A percentile compares a stretch with the other conserved stretches of the same genome.
Conservation (phyloP, 2,888 invertebrate genomes). For the Epiblema foenella region DNA sequence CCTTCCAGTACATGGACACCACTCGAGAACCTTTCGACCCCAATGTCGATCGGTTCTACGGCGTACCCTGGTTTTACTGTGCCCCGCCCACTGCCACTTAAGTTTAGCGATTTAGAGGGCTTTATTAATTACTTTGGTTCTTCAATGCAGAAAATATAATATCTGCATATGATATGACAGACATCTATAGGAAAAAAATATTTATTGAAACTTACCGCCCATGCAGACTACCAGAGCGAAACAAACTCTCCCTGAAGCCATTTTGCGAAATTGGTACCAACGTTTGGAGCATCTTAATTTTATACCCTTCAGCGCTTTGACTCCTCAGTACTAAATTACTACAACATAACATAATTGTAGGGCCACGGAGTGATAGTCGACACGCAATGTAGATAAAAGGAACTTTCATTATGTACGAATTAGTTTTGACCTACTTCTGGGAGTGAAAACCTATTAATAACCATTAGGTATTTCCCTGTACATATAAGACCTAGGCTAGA, state of each 20-base stretch:
- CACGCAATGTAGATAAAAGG: slow-evolving; percentile 47
- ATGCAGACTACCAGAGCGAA: slow-evolving; percentile 22
- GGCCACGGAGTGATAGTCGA: slow-evolving; percentile 46
- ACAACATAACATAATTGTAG: slow-evolving; percentile 34
- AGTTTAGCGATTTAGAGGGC: no score
- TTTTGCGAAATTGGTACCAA: slow-evolving; percentile 19
- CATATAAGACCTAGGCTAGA: no score
- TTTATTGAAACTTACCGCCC: slow-evolving; percentile 19
- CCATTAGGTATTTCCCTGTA: no score
- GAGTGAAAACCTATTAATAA: no score
- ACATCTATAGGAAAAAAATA: background rate
- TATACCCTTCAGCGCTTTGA: slow-evolving; percentile 23
- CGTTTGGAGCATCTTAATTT: slow-evolving; percentile 1
- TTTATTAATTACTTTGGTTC: no score
- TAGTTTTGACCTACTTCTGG: slow-evolving; percentile 5
- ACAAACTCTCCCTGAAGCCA: slow-evolving; percentile 32
- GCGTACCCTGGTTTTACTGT: no score
- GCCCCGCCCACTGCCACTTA: no score
- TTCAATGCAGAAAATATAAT: no score
- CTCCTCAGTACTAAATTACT: slow-evolving; percentile 6
- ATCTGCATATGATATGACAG: no score
- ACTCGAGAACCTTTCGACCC: no score
- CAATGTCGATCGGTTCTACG: no score
- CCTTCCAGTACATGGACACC: no score
- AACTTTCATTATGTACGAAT: background rate